A percentile compares a stretch with the other conserved stretches of the same genome.
Conservation (phyloP, 2,113 vertebrate species). For the Scomber japonicus region DNA sequence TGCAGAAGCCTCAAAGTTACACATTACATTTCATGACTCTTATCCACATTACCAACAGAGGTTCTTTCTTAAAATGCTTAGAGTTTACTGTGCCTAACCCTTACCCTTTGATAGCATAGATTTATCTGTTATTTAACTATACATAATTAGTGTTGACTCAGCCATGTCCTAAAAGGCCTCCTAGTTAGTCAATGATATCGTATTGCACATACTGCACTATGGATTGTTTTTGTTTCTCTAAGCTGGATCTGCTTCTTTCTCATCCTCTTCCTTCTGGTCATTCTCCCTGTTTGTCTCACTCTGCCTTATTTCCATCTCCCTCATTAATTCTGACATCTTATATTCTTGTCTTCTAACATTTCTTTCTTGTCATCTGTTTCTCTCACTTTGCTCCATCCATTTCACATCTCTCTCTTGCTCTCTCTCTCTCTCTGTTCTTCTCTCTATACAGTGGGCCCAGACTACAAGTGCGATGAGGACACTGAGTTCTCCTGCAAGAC, state of each 20-base stretch:
- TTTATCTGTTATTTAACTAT: conserved; percentile 14
- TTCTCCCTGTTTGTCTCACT: conserved; percentile 7
- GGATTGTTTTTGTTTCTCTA: not conserved
- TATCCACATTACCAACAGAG: too few species aligned
- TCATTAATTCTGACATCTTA: not conserved
- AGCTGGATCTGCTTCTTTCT: not conserved
- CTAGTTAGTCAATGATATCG: conserved; percentile 5
- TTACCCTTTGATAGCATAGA: not conserved
- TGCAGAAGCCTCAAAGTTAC: too few species aligned
- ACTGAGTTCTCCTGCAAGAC: conserved; percentile 83
- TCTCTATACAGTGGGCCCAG: conserved; percentile 73
- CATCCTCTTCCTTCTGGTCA: not conserved
- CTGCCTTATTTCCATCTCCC: not conserved
- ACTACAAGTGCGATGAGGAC: conserved; percentile 76
- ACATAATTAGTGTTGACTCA: conserved; percentile 21
- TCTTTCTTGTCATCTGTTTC: not conserved
- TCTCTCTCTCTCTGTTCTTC: conserved; percentile 11
- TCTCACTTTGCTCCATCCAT: not conserved
- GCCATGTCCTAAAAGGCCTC: not conserved
- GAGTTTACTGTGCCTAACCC: not conserved
- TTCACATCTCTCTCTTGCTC: not conserved
- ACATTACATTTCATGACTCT: too few species aligned
- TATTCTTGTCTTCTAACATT: not conserved
- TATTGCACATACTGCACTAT: not conserved
- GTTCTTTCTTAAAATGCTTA: too few species aligned